Evolutionary conservation across 2,113 vertebrate genomes (phyloP).

Genomic region (Anthoscopus minutus): DNA sequence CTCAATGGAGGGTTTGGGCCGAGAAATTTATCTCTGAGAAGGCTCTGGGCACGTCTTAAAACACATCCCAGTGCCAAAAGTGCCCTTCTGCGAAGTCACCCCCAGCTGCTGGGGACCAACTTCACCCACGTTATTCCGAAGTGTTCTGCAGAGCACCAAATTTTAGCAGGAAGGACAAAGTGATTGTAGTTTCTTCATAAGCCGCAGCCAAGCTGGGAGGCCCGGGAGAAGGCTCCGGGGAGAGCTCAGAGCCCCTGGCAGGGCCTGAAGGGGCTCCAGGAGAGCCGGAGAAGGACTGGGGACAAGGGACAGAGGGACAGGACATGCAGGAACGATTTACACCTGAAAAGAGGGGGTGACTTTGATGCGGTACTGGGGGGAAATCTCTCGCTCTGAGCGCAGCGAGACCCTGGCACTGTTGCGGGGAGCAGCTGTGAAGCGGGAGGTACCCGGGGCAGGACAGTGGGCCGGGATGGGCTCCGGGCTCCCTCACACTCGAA

Average conservation of each 20-base stretch:
- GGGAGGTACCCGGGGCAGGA: too few species aligned
- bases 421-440: not conserved
- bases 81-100: not conserved
- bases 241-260: not conserved
- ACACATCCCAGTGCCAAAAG: not conserved
- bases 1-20: too few species aligned
- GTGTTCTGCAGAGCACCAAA: not conserved
- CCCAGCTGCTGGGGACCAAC: not conserved
- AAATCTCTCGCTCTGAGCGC: not conserved
- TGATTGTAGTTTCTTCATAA: rapidly evolving
- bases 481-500: not conserved
- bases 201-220: not conserved
- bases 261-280: not conserved
- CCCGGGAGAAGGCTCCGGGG: not conserved
- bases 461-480: rapidly evolving
- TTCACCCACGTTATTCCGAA: not conserved
- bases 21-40: not conserved
- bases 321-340: not conserved
- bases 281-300: not conserved
- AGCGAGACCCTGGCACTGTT: rapidly evolving
- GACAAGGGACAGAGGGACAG: not conserved
- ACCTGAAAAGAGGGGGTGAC: too few species aligned
- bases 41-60: not conserved
- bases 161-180: not conserved
- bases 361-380: rapidly evolving